Base-by-base conservation (phyloP, 1,140 invertebrate genomes). In the Rhyzopertha dominica region DNA sequence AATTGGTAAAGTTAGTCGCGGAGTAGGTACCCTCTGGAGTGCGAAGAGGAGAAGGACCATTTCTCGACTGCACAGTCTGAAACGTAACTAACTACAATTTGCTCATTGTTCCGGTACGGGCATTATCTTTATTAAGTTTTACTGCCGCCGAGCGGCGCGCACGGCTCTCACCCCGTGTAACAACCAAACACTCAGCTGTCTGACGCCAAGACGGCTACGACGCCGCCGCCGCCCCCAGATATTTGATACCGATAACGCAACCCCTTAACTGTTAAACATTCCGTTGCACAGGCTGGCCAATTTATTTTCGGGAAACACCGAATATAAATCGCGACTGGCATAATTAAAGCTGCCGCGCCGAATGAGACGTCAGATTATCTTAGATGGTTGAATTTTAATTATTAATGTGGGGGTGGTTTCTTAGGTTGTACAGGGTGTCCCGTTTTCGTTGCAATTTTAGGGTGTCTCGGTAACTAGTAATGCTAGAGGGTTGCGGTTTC, bases 71-170 rank as follows among this genome's bases (percentile, higher is more conserved):
- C 32, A 39, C 28, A 43, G 31, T 38, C 32, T 38, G 48, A 19
- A 22, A 37, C 43, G 51, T 53, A 58, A 56, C 59, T 55, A 58
- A 61, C 52, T 61, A 59, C 57, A 61, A 61, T 61, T 61, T 57
- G 59, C 57, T 61, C 59, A 61, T 59, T 61, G 59, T 61, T 61
- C 54, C 56, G 56, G 51, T 46, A 48, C 51, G 39, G 48, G 56
- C 57, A 61, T 61, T 61, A 61, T 61, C 59, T 61, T 61, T 59
- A 61, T 61, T 61, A 61, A 59, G 56, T 61, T 61, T 61, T 58
- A 56, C 58, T 58, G 47, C 51, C 46, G 50, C 36, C 47, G 19
- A 19, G 18, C 39, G 28, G 17, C 37, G 17, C 25, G 22, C 38
- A 36, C 36, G 43, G 45, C 47, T 48, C n/a, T n/a, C 44, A 55